Evolutionary conservation across 2,113 vertebrate species (phyloP), one percentile per base, ranked within the genome.

Genomic region (Otolemur garnettii): DNA sequence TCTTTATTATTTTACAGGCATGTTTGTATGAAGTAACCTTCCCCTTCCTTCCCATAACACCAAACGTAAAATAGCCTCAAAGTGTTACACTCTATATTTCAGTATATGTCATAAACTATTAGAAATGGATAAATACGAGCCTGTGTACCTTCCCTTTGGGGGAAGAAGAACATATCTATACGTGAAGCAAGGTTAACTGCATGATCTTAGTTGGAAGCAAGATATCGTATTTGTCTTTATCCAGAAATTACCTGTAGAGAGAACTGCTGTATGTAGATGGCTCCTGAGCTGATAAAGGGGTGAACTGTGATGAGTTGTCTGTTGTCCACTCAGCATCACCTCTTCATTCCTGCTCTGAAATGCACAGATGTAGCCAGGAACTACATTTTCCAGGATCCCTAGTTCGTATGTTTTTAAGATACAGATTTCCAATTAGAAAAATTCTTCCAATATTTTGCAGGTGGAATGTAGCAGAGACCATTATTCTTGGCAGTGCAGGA

Each of bases 1-100:
- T 94, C 35, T 77, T 91, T 88, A 93, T 86, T 55, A 55, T 64
- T 93, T 88, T 35, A 71, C 12, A 66, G 35, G 62, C 35, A 33
- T 80, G 55, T 22, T 93, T 93, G 9, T 22, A 81, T 69, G 85
- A 69, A 62, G 55, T 85, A 66, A 80, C 33, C 14, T 72, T 28
- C 22, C 22, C 17, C 2, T 77, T 45, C 80, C 50, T 33, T 33
- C n/a, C 42, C 7, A 57, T 42, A 80, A 7, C 35, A 66, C 26
- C 10, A 78, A 86, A 50, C 35, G 87, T 24, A 64, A 87, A 95
- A 74, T 80, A 50, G 68, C 12, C 10, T 85, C 28, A 42, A 68
- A 66, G 30, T 24, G 6, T 3, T n/a, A 26, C 22, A 62, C 18
- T 78, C n/a, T 75, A 4, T 38, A 69, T 77, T 55, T 94, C 15